Evolutionary conservation across 2,113 vertebrate genomes (phyloP).

Genomic region (Chamaetylas fuelleborni): DNA sequence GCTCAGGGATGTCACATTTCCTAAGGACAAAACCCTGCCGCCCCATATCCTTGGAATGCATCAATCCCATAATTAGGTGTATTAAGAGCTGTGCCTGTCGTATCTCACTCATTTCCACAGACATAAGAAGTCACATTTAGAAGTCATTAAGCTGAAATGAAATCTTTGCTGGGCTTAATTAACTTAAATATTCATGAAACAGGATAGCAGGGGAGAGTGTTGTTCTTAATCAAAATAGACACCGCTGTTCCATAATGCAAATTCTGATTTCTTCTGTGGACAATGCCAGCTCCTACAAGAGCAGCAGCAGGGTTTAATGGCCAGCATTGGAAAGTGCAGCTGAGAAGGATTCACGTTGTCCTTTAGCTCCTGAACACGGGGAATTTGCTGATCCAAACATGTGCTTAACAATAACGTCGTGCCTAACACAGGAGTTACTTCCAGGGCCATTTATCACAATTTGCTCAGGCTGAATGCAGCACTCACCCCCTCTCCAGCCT

Average conservation of each 20-base stretch:
- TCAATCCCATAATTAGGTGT: constrained; percentile 1
- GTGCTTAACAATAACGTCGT: neutral
- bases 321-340: neutral
- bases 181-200: constrained; percentile 71
- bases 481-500: neutral
- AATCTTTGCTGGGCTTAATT: constrained; percentile 72
- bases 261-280: constrained; percentile 22
- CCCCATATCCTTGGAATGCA: neutral
- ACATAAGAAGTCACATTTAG: constrained; percentile 41
- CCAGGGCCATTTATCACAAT: neutral
- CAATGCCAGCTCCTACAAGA: neutral
- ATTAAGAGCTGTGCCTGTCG: neutral
- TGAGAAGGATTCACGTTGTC: neutral
- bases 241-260: constrained; percentile 47
- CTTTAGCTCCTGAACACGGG: neutral
- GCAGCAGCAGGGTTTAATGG: neutral
- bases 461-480: neutral
- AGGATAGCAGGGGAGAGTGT: constrained; percentile 7
- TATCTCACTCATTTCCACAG: constrained; percentile 52
- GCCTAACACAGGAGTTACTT: neutral
- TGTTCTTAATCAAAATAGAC: constrained; percentile 69
- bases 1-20: neutral
- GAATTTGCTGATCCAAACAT: neutral
- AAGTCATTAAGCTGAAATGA: constrained; percentile 71
- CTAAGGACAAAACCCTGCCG: neutral